Evolutionary conservation across 2,888 invertebrate genomes (phyloP).

Genomic region (Neoitamus cyanurus): DNA sequence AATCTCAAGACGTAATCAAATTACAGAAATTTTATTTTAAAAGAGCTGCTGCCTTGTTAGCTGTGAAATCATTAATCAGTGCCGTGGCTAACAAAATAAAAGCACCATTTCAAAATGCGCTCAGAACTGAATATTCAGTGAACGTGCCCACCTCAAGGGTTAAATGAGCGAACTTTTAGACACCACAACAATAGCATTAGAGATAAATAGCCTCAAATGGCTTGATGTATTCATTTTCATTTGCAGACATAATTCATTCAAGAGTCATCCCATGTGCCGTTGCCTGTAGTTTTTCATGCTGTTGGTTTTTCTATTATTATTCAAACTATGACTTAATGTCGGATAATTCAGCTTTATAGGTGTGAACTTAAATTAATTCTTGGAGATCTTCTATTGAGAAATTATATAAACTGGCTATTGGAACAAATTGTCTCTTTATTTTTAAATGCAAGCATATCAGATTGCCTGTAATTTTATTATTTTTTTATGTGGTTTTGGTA

Average conservation of each 20-base stretch:
- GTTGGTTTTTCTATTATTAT: neutral
- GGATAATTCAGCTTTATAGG: neutral
- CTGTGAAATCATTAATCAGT: conserved; percentile 27
- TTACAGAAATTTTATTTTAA: conserved; percentile 24
- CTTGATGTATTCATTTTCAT: conserved; percentile 24
- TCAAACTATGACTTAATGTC: neutral
- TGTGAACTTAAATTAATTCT: neutral
- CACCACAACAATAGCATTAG: conserved; percentile 1
- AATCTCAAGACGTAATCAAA: conserved; percentile 3
- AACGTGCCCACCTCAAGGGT: conserved; percentile 10
- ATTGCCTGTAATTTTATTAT: too few relatives aligned
- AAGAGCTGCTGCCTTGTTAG: conserved; percentile 13
- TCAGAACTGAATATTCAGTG: conserved; percentile 27
- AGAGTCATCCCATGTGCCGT: neutral
- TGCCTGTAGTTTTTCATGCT: neutral
- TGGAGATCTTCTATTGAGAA: too few relatives aligned
- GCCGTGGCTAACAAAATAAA: conserved; percentile 5
- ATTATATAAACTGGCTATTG: too few relatives aligned
- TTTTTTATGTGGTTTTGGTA: too few relatives aligned
- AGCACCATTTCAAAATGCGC: conserved; percentile 25
- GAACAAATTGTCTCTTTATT: too few relatives aligned
- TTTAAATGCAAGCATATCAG: too few relatives aligned
- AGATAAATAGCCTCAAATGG: conserved; percentile 16
- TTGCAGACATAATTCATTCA: conserved; percentile 5
- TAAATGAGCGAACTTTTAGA: conserved; percentile 1